These are phyloP conservation scores for Gobionotothen gibberifrons DNA, from an alignment of 2,797 vertebrate genomes.

Conservation along the genomic window DNA sequence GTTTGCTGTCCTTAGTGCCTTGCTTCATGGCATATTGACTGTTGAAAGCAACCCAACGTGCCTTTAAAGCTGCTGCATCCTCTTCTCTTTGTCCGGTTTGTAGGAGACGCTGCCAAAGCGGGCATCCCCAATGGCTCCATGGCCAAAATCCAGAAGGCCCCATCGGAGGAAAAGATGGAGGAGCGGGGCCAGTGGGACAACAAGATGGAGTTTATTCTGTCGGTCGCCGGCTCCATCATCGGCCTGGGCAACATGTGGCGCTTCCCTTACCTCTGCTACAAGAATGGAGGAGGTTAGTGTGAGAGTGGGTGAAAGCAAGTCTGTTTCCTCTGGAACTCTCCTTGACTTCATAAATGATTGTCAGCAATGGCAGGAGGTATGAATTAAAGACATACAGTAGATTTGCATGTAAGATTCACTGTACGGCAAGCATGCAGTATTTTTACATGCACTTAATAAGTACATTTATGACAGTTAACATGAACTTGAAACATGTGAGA, in stretches of 20 bases:
- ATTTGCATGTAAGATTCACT: too few relatives aligned
- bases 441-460: too few relatives aligned
- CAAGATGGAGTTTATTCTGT: constrained; percentile 92
- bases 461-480: too few relatives aligned
- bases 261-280: constrained; percentile 97
- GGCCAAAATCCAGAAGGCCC: constrained; percentile 41
- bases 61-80: background rate
- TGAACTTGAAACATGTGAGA: too few relatives aligned
- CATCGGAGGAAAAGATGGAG: constrained; percentile 82
- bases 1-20: background rate
- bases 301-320: background rate
- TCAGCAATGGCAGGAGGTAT: background rate
- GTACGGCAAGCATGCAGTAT: too few relatives aligned
- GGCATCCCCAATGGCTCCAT: constrained; percentile 55
- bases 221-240: constrained; percentile 93
- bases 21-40: background rate
- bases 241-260: constrained; percentile 96
- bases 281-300: constrained; percentile 93
- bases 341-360: too few relatives aligned
- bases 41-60: background rate
- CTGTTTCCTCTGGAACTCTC: background rate
- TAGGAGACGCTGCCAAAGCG: constrained; percentile 65
- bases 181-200: constrained; percentile 94
- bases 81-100: background rate
- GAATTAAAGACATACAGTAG: background rate